Percentiles rank a stretch among this genome's conserved stretches.
Conservation (phyloP, 2,888 invertebrate genomes). For the Octonoba sinensis region DNA sequence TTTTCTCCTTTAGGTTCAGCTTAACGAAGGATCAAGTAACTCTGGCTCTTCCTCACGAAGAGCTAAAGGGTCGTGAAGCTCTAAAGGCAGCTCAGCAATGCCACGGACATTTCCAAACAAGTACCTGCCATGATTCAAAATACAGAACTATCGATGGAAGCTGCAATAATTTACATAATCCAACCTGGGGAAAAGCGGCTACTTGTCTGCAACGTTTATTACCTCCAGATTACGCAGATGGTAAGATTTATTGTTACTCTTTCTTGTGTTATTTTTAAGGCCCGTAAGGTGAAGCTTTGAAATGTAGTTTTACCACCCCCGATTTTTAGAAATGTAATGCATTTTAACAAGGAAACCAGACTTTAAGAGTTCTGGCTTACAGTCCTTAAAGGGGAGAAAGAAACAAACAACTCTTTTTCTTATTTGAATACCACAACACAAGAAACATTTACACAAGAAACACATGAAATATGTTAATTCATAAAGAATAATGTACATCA, state of each 20-base stretch:
- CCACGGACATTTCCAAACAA: slow-evolving; percentile 32
- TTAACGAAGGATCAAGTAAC: slow-evolving; percentile 55
- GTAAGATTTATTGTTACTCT: slow-evolving; percentile 69
- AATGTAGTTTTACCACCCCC: too few species aligned
- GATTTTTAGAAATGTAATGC: too few species aligned
- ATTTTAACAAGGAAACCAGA: too few species aligned
- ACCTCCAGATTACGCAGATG: slow-evolving; percentile 86
- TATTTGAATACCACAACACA: too few species aligned
- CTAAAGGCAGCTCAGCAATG: slow-evolving; percentile 53
- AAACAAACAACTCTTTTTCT: too few species aligned
- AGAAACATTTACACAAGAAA: too few species aligned
- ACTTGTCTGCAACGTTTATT: slow-evolving; percentile 85
- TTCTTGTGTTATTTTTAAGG: not conserved
- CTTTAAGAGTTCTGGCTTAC: too few species aligned
- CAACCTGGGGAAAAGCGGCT: slow-evolving; percentile 86
- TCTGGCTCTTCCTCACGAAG: slow-evolving; percentile 50
- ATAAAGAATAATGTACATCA: too few species aligned
- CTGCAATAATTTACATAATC: slow-evolving; percentile 85
- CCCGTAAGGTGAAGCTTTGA: too few species aligned
- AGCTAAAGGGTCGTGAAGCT: slow-evolving; percentile 51
- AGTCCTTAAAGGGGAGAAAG: too few species aligned
- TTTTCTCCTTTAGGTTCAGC: slow-evolving; percentile 32
- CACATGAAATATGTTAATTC: too few species aligned
- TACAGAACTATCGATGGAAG: slow-evolving; percentile 90
- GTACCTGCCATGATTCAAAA: slow-evolving; percentile 37